Evolutionary conservation across 2,888 invertebrate species (phyloP).

Genomic region (Scaptodrosophila latifasciaeformis): DNA sequence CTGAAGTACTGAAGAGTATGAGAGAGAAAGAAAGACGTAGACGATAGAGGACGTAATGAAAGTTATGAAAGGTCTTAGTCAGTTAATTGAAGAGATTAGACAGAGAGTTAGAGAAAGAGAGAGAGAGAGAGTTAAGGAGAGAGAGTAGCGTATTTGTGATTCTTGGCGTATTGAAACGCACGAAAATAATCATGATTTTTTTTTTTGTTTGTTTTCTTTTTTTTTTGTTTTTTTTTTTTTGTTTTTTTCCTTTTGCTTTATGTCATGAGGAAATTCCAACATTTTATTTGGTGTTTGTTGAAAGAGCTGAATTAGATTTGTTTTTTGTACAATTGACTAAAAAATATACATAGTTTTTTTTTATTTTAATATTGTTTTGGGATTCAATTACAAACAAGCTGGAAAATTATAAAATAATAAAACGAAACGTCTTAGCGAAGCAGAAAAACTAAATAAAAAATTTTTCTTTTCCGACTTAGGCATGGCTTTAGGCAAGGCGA

Average conservation of each 20-base stretch:
- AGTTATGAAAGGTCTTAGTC: too few species aligned
- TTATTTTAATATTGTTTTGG: background rate
- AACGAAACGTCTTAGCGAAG: background rate
- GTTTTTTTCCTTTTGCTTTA: constrained; percentile 26
- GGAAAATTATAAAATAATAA: background rate
- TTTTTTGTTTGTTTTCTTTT: too few species aligned
- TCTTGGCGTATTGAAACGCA: too few species aligned
- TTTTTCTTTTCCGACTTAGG: background rate
- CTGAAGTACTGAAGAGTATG: too few species aligned
- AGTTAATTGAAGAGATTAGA: background rate
- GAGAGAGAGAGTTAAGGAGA: too few species aligned
- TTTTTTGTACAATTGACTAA: constrained; percentile 40
- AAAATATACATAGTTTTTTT: constrained; percentile 11
- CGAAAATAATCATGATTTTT: too few species aligned
- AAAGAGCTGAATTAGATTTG: constrained; percentile 72
- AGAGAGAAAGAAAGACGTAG: too few species aligned
- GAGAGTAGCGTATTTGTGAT: too few species aligned
- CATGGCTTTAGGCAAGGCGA: background rate
- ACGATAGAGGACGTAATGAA: too few species aligned
- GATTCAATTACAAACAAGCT: background rate
- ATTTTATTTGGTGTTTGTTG: constrained; percentile 72
- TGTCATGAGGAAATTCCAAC: constrained; percentile 70
- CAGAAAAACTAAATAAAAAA: constrained; percentile 3
- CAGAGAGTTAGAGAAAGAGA: too few species aligned
- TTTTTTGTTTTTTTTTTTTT: constrained; percentile 3